These are phyloP conservation scores for Craniophora ligustri DNA, from an alignment of 2,888 invertebrate genomes.

Conservation along the genomic window DNA sequence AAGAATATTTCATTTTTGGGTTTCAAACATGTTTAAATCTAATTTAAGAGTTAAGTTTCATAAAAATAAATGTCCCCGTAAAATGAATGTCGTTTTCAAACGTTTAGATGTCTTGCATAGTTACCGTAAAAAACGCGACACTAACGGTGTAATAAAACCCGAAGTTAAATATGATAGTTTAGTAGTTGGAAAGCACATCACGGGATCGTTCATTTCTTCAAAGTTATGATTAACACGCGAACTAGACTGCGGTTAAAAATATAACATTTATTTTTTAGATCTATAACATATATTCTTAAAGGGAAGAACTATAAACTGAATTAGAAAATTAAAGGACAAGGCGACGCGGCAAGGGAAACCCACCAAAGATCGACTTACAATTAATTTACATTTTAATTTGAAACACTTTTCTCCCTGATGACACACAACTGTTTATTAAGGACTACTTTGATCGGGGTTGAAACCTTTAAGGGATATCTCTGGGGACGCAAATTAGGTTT, in stretches of 20 bases:
- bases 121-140: conserved; percentile 14
- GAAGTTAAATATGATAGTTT: conserved; percentile 15
- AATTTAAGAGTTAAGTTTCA: too few species aligned
- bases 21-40: too few species aligned
- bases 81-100: conserved; percentile 9
- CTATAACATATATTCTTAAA: background rate
- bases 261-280: background rate
- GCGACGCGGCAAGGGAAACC: conserved; percentile 2
- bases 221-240: conserved; percentile 17
- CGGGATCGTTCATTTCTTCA: conserved; percentile 15
- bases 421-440: conserved; percentile 17
- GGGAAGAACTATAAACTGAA: conserved; percentile 1
- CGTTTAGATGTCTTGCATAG: conserved; percentile 3
- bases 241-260: background rate
- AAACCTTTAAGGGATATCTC: conserved; percentile 3
- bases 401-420: conserved; percentile 11
- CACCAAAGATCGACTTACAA: conserved; percentile 23
- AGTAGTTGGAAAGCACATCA: conserved; percentile 8
- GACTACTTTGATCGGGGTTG: conserved; percentile 8
- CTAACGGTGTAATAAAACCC: conserved; percentile 17
- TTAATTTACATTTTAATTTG: conserved; percentile 30
- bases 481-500: conserved; percentile 6
- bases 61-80: conserved; percentile 1
- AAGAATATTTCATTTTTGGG: too few species aligned
- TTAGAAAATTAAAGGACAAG: conserved; percentile 4